phyloP scores from a whole-genome alignment of 2,797 vertebrate genomes.

The Pangasius krempfi region DNA sequence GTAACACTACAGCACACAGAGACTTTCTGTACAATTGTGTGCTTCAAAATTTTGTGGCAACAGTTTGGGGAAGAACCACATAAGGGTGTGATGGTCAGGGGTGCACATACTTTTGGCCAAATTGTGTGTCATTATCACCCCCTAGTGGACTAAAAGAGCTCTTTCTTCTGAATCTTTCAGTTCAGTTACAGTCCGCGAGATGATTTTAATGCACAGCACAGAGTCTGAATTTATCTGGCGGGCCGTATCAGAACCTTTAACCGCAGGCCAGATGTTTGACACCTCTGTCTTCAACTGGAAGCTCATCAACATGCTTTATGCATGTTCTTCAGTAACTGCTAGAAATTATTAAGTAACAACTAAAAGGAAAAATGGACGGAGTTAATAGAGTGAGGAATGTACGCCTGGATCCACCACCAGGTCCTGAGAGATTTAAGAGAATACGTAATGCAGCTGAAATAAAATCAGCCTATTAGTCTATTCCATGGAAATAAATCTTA shows the following conservation, averaged over 20 bases:
- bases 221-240: not conserved
- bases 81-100: not conserved
- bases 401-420: not conserved
- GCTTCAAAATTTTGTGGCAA: not conserved
- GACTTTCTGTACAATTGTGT: not conserved
- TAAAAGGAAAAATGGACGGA: not conserved
- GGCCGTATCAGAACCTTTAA: not conserved
- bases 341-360: not conserved
- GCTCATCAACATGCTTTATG: not conserved
- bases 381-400: not conserved
- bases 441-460: not conserved
- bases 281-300: not conserved
- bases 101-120: not conserved
- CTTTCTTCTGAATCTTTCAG: not conserved
- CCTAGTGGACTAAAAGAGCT: not conserved
- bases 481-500: not conserved
- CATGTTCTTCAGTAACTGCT: not conserved
- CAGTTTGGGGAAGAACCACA: not conserved
- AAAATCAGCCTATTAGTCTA: too few relatives aligned
- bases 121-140: not conserved
- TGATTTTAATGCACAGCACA: not conserved
- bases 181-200: not conserved
- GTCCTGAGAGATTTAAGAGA: not conserved
- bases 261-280: too few relatives aligned
- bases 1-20: not conserved